These are phyloP conservation scores for Biston stratarius DNA, from an alignment of 2,888 invertebrate species.

Conservation along the genomic window DNA sequence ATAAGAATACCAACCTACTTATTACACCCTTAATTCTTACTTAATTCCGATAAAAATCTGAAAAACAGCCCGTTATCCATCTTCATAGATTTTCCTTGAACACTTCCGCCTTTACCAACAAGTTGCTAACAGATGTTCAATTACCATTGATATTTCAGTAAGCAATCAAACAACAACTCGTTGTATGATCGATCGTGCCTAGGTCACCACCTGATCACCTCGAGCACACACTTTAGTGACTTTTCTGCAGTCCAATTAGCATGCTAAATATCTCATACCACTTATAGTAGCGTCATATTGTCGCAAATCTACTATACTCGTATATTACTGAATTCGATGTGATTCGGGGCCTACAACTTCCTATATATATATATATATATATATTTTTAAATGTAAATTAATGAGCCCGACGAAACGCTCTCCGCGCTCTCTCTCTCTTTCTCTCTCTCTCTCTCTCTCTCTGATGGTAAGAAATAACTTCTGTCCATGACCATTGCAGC, in stretches of 20 bases:
- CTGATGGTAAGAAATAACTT: too few species aligned
- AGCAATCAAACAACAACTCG: slow-evolving; percentile 40
- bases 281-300: background rate
- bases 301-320: background rate
- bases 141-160: slow-evolving; percentile 27
- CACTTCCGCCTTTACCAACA: background rate
- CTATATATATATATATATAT: too few species aligned
- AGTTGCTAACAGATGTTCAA: slow-evolving; percentile 22
- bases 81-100: background rate
- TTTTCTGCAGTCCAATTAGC: slow-evolving; percentile 62
- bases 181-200: slow-evolving; percentile 53
- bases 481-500: too few species aligned
- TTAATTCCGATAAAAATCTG: too few species aligned
- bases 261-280: slow-evolving; percentile 38
- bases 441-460: too few species aligned
- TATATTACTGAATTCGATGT: too few species aligned
- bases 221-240: slow-evolving; percentile 57
- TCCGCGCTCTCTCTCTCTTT: too few species aligned
- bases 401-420: too few species aligned
- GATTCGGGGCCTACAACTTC: too few species aligned
- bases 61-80: background rate
- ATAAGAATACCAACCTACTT: too few species aligned
- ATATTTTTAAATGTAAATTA: too few species aligned
- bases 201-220: slow-evolving; percentile 68
- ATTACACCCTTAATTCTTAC: too few species aligned